A percentile compares a stretch with the other conserved stretches of the same genome.
These are phyloP conservation scores for Limulus polyphemus DNA, from an alignment of 2,888 invertebrate species.

Conservation along the genomic window DNA sequence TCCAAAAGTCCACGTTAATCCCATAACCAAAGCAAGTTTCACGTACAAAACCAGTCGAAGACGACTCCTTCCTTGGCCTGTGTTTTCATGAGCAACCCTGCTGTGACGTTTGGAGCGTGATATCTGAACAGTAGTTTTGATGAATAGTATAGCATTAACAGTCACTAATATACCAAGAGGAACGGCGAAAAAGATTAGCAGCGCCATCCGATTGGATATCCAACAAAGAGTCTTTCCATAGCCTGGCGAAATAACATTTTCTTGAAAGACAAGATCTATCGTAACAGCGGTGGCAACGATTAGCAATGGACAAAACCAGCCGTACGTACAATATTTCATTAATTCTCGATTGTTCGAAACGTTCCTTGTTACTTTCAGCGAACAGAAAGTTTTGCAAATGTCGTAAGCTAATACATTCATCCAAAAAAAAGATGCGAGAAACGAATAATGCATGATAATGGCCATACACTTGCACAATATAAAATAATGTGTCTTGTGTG, in stretches of 20 bases:
- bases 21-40: constrained; percentile 39
- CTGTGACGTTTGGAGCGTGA: too few species aligned
- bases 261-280: background rate
- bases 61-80: constrained; percentile 12
- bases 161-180: constrained; percentile 36
- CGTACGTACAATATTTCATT: constrained; percentile 8
- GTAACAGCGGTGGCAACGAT: constrained; percentile 1
- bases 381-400: constrained; percentile 31
- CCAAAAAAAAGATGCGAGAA: constrained; percentile 34
- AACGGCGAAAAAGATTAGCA: constrained; percentile 37
- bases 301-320: constrained; percentile 6
- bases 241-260: constrained; percentile 22
- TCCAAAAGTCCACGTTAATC: constrained; percentile 40
- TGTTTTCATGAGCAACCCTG: constrained; percentile 5
- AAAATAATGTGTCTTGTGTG: constrained; percentile 5
- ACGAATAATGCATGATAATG: constrained; percentile 31
- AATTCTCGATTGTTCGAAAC: background rate
- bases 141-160: constrained; percentile 36
- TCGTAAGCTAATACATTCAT: constrained; percentile 34
- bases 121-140: constrained; percentile 33
- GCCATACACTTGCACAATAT: constrained; percentile 25
- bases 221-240: constrained; percentile 31
- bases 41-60: constrained; percentile 32
- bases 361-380: background rate
- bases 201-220: constrained; percentile 31